Conservation (phyloP, 2,113 vertebrate genomes). For the Otocyon megalotis region DNA sequence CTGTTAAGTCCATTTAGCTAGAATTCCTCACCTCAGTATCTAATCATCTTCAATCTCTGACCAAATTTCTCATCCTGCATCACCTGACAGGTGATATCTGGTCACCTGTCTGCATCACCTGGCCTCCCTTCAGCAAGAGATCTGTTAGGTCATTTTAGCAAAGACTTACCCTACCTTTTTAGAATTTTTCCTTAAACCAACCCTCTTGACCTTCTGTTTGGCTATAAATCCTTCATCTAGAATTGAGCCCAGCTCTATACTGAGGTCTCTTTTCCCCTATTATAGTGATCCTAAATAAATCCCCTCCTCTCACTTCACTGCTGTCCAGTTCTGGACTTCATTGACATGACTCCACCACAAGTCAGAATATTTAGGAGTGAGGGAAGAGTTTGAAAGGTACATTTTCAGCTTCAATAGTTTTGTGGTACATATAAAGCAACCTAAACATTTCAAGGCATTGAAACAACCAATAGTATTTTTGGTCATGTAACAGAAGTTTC, state of each 20-base stretch:
- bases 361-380: background rate
- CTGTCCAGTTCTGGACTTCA: background rate
- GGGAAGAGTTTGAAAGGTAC: background rate
- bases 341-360: background rate
- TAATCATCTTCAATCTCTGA: background rate
- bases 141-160: background rate
- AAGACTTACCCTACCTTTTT: background rate
- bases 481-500: background rate
- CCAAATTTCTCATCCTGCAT: background rate
- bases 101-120: background rate
- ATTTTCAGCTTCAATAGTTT: background rate
- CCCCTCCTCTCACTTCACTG: background rate
- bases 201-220: background rate
- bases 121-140: background rate
- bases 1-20: background rate
- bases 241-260: background rate
- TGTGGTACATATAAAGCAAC: background rate
- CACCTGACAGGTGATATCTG: fast-evolving
- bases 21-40: background rate
- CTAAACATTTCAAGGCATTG: background rate
- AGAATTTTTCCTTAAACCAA: background rate
- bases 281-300: background rate
- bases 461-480: background rate
- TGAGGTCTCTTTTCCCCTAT: background rate
- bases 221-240: background rate